Conservation (phyloP, 2,797 vertebrate species). For the Heteromormyrus szaboi region DNA sequence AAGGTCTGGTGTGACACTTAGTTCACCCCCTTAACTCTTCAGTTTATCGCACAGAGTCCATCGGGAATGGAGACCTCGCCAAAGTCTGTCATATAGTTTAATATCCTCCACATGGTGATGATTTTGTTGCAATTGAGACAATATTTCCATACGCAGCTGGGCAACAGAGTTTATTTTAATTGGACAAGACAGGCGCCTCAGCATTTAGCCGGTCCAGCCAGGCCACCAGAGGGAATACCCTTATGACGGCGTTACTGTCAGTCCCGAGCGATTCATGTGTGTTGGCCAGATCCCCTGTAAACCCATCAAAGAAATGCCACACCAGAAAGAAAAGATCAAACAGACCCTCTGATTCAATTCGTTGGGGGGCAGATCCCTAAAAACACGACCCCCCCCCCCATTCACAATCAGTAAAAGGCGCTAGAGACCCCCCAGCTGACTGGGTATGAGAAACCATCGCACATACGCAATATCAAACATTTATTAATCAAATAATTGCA, state of each 20-base stretch:
- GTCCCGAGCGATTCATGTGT: not conserved
- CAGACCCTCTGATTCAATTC: not conserved
- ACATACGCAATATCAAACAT: not conserved
- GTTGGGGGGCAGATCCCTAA: not conserved
- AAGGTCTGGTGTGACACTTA: not conserved
- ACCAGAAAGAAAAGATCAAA: not conserved
- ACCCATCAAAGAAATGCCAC: constrained; percentile 6
- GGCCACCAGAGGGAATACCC: not conserved
- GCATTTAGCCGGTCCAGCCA: not conserved
- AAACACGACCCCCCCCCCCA: not conserved
- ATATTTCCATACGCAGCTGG: not conserved
- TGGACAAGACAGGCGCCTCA: not conserved
- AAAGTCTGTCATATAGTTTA: constrained; percentile 3
- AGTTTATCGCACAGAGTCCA: not conserved
- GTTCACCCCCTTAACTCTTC: not conserved
- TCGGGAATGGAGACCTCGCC: not conserved
- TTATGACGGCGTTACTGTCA: not conserved
- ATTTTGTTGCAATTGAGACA: constrained; percentile 1
- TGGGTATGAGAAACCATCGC: not conserved
- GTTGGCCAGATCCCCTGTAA: not conserved
- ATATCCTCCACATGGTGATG: not conserved
- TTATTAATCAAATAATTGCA: constrained; percentile 3
- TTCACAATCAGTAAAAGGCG: not conserved
- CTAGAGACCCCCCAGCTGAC: not conserved
- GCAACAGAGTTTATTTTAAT: not conserved